phyloP scores from a whole-genome alignment of 2,113 vertebrate genomes.

The Ammodytes dubius region DNA sequence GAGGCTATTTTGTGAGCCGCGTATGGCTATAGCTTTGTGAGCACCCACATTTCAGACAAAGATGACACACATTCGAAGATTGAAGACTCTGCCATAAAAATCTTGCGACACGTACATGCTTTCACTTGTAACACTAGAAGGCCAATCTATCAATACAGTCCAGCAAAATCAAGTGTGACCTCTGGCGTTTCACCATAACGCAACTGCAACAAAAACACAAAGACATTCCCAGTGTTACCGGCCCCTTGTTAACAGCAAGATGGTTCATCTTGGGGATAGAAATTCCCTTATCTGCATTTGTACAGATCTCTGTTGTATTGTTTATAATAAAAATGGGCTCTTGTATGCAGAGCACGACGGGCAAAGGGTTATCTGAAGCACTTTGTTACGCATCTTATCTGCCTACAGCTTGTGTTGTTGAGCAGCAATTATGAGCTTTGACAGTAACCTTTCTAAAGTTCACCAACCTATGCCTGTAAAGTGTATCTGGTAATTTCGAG shows the following conservation, averaged over 20 bases:
- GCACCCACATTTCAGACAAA: neutral
- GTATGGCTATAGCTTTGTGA: slow-evolving; percentile 12
- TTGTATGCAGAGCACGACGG: neutral
- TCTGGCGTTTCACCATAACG: neutral
- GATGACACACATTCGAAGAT: neutral
- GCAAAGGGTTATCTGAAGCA: neutral
- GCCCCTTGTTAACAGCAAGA: neutral
- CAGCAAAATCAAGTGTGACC: neutral
- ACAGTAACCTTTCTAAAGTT: slow-evolving; percentile 64
- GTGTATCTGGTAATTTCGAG: slow-evolving; percentile 23
- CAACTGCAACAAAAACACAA: neutral
- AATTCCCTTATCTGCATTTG: slow-evolving; percentile 4
- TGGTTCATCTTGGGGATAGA: neutral
- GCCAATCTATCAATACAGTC: neutral
- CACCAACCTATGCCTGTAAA: slow-evolving; percentile 25
- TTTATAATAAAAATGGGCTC: neutral
- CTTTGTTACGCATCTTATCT: slow-evolving; percentile 30
- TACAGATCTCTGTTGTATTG: slow-evolving; percentile 1
- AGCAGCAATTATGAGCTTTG: slow-evolving; percentile 33
- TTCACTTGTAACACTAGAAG: neutral
- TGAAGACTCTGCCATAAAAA: neutral
- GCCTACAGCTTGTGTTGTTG: slow-evolving; percentile 30
- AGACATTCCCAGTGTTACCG: neutral
- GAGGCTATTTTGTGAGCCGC: neutral
- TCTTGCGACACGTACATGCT: neutral